A percentile compares a stretch with the other conserved stretches of the same genome.
Evolutionary conservation across 2,888 invertebrate genomes (phyloP).

Genomic region (Athripsodes cinereus): DNA sequence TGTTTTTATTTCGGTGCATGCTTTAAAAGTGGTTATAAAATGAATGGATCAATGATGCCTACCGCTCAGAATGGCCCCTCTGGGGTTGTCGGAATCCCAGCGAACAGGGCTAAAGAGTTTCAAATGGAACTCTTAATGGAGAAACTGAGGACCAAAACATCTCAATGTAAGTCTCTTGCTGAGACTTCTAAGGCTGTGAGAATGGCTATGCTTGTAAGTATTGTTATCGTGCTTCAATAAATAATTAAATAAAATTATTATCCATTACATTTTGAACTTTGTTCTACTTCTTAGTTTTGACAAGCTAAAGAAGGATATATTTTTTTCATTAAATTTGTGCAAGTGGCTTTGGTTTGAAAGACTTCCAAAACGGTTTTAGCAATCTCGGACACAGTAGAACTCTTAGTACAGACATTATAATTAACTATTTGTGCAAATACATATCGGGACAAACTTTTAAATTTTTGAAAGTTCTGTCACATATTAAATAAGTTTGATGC

Average conservation of each 20-base stretch:
- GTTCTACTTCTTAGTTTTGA: no score
- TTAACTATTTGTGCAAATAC: no score
- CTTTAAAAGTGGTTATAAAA: conserved; percentile 4
- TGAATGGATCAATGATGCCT: conserved; percentile 19
- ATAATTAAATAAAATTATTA: no score
- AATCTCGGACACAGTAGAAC: no score
- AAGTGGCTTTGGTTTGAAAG: no score
- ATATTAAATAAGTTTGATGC: background rate
- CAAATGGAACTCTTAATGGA: conserved; percentile 89
- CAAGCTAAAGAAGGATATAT: no score
- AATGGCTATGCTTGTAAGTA: conserved; percentile 73
- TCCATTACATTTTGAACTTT: no score
- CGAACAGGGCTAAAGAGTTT: conserved; percentile 30
- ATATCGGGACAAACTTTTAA: background rate
- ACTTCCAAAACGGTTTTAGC: no score
- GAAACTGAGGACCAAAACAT: conserved; percentile 76
- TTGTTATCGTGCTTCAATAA: background rate
- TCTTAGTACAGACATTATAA: no score
- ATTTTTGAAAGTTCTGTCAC: background rate
- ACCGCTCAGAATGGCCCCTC: conserved; percentile 6
- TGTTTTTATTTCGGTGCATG: background rate
- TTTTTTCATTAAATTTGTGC: no score
- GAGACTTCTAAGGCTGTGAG: conserved; percentile 86
- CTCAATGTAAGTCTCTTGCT: conserved; percentile 72
- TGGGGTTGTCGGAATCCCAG: conserved; percentile 10